A percentile compares a stretch with the other conserved stretches of the same genome.
Conservation (phyloP, 2,888 invertebrate genomes). For the Acanthacorydalis orientalis region DNA sequence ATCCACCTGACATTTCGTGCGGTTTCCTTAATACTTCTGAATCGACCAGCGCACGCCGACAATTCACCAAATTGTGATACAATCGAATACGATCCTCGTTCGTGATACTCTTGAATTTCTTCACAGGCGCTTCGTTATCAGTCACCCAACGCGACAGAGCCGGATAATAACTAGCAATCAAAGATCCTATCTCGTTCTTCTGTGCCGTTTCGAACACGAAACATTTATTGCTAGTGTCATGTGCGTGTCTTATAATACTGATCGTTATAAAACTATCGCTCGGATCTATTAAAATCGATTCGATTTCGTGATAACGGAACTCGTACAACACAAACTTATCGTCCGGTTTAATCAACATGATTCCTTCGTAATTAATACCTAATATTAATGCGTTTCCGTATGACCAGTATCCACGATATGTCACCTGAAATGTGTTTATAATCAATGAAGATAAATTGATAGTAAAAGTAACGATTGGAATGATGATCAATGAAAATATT, state of each 20-base stretch:
- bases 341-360: conserved; percentile 77
- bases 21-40: conserved; percentile 68
- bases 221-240: conserved; percentile 58
- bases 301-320: conserved; percentile 79
- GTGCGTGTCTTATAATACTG: conserved; percentile 55
- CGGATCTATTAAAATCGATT: conserved; percentile 79
- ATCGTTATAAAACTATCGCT: conserved; percentile 86
- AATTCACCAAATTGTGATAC: conserved; percentile 73
- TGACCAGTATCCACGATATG: conserved; percentile 87
- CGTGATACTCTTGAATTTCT: conserved; percentile 50
- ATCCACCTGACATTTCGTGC: conserved; percentile 67
- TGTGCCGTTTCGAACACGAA: conserved; percentile 84
- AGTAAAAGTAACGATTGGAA: not conserved
- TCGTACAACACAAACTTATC: conserved; percentile 86
- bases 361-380: conserved; percentile 80
- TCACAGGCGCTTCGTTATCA: conserved; percentile 49
- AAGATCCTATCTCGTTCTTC: conserved; percentile 80
- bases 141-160: conserved; percentile 66
- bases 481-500: not conserved
- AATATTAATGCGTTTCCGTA: conserved; percentile 61
- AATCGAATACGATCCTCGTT: conserved; percentile 76
- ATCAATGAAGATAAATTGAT: not conserved
- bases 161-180: conserved; percentile 85
- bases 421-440: conserved; percentile 54
- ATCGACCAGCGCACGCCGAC: conserved; percentile 68